A percentile compares a stretch with the other conserved stretches of the same genome.
Conservation (phyloP, 1,140 invertebrate genomes). For the Caerostris darwini region DNA sequence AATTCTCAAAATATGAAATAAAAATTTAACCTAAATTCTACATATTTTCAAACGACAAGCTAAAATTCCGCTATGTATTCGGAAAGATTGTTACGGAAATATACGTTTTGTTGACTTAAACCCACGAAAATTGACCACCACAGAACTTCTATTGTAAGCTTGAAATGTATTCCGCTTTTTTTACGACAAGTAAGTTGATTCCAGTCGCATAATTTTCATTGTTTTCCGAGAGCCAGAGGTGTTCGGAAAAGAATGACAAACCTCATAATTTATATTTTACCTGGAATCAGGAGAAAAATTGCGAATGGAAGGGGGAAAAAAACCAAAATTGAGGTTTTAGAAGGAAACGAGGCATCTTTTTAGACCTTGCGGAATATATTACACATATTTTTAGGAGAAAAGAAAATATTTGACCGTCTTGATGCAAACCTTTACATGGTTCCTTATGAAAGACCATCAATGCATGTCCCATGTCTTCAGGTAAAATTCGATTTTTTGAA, state of each 20-base stretch:
- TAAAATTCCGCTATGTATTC: conserved; percentile 42
- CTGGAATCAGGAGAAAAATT: conserved; percentile 17
- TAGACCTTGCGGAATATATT: conserved; percentile 45
- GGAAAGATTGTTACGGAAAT: conserved; percentile 59
- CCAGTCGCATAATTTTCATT: conserved; percentile 65
- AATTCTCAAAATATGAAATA: no score
- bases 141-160: conserved; percentile 33
- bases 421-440: not conserved
- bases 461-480: no score
- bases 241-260: conserved; percentile 32
- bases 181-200: conserved; percentile 33
- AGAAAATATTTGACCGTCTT: not conserved
- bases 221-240: conserved; percentile 9
- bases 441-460: no score
- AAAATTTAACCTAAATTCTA: no score
- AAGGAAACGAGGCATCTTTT: not conserved
- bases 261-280: conserved; percentile 41
- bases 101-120: conserved; percentile 67
- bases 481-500: no score
- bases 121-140: conserved; percentile 56
- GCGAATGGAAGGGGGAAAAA: not conserved
- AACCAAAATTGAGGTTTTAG: conserved; percentile 24
- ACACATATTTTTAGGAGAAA: not conserved
- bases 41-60: not conserved
- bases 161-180: conserved; percentile 55